A percentile compares a stretch with the other conserved stretches of the same genome.
Conservation (phyloP, 2,113 vertebrate genomes). For the Scomber colias region DNA sequence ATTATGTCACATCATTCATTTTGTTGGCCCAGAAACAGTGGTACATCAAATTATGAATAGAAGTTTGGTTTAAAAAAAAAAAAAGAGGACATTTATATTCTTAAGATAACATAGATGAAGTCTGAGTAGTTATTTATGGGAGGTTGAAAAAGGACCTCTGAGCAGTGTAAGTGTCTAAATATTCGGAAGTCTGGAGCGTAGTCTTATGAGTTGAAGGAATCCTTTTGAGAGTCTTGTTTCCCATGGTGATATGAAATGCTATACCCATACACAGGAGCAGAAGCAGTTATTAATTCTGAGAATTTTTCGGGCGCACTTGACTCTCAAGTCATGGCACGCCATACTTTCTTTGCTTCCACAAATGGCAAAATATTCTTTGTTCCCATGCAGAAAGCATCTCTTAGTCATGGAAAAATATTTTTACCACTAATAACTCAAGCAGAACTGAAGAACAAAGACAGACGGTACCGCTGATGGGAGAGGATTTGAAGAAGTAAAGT, state of each 20-base stretch:
- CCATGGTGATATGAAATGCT: slow-evolving; percentile 25
- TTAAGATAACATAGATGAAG: not conserved
- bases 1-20: not conserved
- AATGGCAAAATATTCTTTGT: slow-evolving; percentile 48
- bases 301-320: slow-evolving; percentile 32
- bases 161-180: slow-evolving; percentile 7
- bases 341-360: slow-evolving; percentile 33
- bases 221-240: slow-evolving; percentile 36
- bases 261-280: slow-evolving; percentile 20
- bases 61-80: not conserved
- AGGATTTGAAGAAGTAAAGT: not conserved
- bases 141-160: not conserved
- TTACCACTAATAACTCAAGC: not conserved
- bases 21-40: not conserved
- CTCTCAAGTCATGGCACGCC: slow-evolving; percentile 18
- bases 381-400: slow-evolving; percentile 52
- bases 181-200: slow-evolving; percentile 23
- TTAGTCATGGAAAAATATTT: slow-evolving; percentile 11
- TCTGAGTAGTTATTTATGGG: slow-evolving; percentile 11
- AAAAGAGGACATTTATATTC: not conserved
- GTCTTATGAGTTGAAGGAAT: slow-evolving; percentile 6
- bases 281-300: slow-evolving; percentile 31
- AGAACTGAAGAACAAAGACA: slow-evolving; percentile 2
- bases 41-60: not conserved
- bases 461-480: not conserved